A percentile compares a stretch with the other conserved stretches of the same genome.
Conservation (phyloP, 2,888 invertebrate genomes). For the Sphaeridia pumilis region DNA sequence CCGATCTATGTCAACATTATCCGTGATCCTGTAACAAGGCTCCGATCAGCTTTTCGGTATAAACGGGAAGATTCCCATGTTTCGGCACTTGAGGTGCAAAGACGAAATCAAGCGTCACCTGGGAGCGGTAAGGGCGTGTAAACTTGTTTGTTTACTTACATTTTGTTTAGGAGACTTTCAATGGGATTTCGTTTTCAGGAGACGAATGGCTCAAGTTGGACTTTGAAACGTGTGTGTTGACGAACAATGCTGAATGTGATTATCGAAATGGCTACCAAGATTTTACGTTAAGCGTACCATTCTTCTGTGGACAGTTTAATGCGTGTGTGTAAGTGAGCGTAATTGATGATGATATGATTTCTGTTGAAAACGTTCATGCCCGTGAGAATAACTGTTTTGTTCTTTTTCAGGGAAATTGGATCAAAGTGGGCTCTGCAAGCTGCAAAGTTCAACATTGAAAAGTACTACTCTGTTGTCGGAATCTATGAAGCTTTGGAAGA, state of each 20-base stretch:
- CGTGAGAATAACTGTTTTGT: neutral
- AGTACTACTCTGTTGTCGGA: constrained; percentile 77
- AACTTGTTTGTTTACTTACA: neutral
- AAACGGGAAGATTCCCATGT: constrained; percentile 14
- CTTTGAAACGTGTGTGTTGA: constrained; percentile 41
- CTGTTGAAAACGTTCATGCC: neutral
- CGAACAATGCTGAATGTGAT: constrained; percentile 42
- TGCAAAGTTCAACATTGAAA: constrained; percentile 73
- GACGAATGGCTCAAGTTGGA: constrained; percentile 29
- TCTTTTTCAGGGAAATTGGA: constrained; percentile 60
- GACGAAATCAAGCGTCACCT: constrained; percentile 17
- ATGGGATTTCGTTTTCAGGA: constrained; percentile 16
- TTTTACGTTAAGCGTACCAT: constrained; percentile 47
- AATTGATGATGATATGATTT: no score
- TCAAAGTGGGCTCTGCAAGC: constrained; percentile 67
- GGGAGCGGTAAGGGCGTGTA: constrained; percentile 6
- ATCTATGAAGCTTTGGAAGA: constrained; percentile 77
- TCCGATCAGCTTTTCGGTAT: constrained; percentile 25
- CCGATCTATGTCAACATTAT: constrained; percentile 51
- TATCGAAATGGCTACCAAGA: constrained; percentile 38
- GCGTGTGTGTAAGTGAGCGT: constrained; percentile 47
- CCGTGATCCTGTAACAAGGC: constrained; percentile 48
- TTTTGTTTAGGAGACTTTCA: neutral
- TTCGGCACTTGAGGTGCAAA: constrained; percentile 24
- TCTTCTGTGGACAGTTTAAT: constrained; percentile 52